Evolutionary conservation across 2,113 vertebrate species (phyloP), one percentile per base, ranked within the genome.

Genomic region (Protobothrops flavoviridis): DNA sequence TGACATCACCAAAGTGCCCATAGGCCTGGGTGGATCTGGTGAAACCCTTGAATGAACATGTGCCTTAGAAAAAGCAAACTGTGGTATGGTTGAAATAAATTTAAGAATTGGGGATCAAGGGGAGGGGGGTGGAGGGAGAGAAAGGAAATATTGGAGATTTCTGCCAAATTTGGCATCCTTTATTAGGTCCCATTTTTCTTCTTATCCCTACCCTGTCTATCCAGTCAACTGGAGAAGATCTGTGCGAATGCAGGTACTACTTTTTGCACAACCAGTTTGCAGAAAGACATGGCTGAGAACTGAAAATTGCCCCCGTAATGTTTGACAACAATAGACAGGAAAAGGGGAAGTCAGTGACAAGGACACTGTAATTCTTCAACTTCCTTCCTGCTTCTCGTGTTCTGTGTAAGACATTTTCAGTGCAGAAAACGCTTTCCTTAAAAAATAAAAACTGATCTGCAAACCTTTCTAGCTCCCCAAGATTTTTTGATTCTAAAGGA

Each of bases 271-370:
- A 20, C 91, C 94, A 93, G 90, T 94, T 91, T 96, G 89, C 94
- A 96, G 95, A 95, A 94, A 94, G 94, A 89, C 26, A 90, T 94
- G 96, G 88, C 91, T 94, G 57, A 92, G 85, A 56, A 90, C 94
- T 95, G 59, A 92, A 59, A 39, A 85, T 93, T 94, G 95, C 93
- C 94, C 93, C 89, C 39, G 55, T 89, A 94, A 94, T 39, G 12
- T 95, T 95, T 95, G 95, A 94, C 94, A 93, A 13, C 74, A 88
- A 81, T 20, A 52, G 55, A 24, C 87, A n/a, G 91, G 89, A 95
- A 95, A 97, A 95, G 90, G 90, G 96, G 96, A 97, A 96, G 90
- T 55, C 57, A 39, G 4, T 97, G 97, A 97, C 92, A 74, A 90
- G 93, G 2, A 0, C 94, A 93, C 20, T 13, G 85, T 94, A 91